Conservation (phyloP, 1,140 invertebrate genomes). For the Eciton burchellii region DNA sequence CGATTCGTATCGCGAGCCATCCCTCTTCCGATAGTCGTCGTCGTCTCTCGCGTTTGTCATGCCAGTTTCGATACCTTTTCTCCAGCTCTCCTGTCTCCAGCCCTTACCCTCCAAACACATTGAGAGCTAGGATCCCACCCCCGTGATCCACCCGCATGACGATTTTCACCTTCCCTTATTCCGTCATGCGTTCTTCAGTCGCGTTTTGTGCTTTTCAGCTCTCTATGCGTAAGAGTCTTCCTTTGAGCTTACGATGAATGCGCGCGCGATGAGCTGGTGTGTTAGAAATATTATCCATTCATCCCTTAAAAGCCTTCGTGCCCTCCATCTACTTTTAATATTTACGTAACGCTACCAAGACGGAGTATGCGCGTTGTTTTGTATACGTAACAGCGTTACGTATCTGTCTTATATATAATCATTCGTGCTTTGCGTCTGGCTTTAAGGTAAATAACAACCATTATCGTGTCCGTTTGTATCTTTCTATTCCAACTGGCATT, state of each 20-base stretch:
- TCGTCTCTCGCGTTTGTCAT: constrained; percentile 3
- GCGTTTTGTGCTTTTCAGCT: not conserved
- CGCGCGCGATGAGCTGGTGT: not conserved
- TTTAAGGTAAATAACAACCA: too few relatives aligned
- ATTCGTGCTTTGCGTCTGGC: too few relatives aligned
- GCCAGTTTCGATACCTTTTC: not conserved
- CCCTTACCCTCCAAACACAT: not conserved
- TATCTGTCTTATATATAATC: too few relatives aligned
- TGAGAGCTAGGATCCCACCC: not conserved
- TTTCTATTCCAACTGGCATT: too few relatives aligned
- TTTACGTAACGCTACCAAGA: not conserved
- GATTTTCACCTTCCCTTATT: constrained; percentile 2
- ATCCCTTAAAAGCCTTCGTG: not conserved
- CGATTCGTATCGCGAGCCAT: not conserved
- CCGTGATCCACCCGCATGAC: not conserved
- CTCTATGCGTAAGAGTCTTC: not conserved
- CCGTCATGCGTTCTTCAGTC: not conserved
- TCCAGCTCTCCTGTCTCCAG: not conserved
- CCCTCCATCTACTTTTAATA: not conserved
- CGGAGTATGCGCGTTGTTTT: not conserved
- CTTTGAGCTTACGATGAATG: not conserved
- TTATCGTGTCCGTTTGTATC: too few relatives aligned
- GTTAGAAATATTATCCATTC: constrained; percentile 2
- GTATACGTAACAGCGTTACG: too few relatives aligned
- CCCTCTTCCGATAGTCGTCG: not conserved